A percentile compares a stretch with the other conserved stretches of the same genome.
Evolutionary conservation across 2,888 invertebrate species (phyloP).

Genomic region (Phalangium opilio): DNA sequence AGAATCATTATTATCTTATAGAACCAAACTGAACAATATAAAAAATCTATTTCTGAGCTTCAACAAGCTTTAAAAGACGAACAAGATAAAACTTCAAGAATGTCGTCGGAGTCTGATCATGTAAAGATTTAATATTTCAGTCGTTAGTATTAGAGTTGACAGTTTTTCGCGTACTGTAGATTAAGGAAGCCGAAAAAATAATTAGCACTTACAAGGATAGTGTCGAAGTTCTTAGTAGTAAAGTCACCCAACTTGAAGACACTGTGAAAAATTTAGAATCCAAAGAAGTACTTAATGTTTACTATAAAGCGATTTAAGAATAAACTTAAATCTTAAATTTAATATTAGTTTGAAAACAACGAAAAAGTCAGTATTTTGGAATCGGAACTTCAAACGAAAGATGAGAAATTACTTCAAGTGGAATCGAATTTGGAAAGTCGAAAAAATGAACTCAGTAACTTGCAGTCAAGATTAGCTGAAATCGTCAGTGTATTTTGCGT

Average conservation of each 20-base stretch:
- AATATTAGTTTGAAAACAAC: background rate
- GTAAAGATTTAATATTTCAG: no score
- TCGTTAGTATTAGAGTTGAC: no score
- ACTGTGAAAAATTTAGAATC: background rate
- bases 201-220: background rate
- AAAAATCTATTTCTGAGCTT: no score
- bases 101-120: no score
- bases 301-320: background rate
- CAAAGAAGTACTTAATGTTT: background rate
- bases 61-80: no score
- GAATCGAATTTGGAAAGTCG: slow-evolving; percentile 17
- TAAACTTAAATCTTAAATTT: background rate
- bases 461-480: slow-evolving; percentile 15
- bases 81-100: no score
- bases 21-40: no score
- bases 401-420: slow-evolving; percentile 17
- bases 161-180: no score
- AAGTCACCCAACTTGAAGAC: background rate
- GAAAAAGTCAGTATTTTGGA: slow-evolving; percentile 1
- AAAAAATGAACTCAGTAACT: slow-evolving; percentile 15
- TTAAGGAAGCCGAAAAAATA: no score
- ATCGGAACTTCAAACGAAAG: slow-evolving; percentile 18
- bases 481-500: slow-evolving; percentile 10
- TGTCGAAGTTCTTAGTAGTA: background rate
- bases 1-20: background rate